Percentiles rank a stretch among this genome's conserved stretches.
Conservation (phyloP, 2,113 vertebrate genomes). For the Lepus americanus region DNA sequence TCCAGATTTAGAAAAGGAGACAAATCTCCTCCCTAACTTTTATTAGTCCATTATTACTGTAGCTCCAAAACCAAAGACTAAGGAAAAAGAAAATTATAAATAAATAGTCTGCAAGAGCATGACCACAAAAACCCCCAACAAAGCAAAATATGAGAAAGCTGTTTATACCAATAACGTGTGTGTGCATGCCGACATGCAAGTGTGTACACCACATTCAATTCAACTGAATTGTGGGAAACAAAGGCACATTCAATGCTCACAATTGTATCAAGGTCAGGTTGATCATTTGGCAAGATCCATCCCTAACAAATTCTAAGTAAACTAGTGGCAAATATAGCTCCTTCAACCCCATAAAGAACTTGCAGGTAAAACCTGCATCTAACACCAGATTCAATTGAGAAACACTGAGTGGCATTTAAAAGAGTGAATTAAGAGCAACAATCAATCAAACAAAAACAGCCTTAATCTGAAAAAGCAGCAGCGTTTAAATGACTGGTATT, state of each 20-base stretch:
- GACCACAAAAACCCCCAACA: not conserved
- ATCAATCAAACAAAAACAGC: not conserved
- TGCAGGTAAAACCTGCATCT: not conserved
- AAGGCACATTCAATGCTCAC: not conserved
- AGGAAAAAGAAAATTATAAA: not conserved
- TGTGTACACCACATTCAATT: fast-evolving
- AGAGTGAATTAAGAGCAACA: not conserved
- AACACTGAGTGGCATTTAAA: not conserved
- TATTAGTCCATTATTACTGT: not conserved
- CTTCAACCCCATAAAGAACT: not conserved
- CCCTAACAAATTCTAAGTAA: not conserved
- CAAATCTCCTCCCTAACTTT: not conserved
- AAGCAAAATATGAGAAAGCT: not conserved
- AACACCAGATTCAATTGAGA: not conserved
- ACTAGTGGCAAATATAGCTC: not conserved
- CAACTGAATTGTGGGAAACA: not conserved
- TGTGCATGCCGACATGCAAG: too few species aligned
- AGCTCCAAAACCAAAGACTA: not conserved
- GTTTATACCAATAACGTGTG: not conserved
- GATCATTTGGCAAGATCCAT: not conserved
- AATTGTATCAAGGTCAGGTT: not conserved
- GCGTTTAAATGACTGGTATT: not conserved
- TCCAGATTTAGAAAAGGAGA: not conserved
- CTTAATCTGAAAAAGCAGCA: not conserved
- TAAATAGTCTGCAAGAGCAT: not conserved